A percentile compares a stretch with the other conserved stretches of the same genome.
Evolutionary conservation across 2,888 invertebrate species (phyloP).

Genomic region (Campoplex nolae): DNA sequence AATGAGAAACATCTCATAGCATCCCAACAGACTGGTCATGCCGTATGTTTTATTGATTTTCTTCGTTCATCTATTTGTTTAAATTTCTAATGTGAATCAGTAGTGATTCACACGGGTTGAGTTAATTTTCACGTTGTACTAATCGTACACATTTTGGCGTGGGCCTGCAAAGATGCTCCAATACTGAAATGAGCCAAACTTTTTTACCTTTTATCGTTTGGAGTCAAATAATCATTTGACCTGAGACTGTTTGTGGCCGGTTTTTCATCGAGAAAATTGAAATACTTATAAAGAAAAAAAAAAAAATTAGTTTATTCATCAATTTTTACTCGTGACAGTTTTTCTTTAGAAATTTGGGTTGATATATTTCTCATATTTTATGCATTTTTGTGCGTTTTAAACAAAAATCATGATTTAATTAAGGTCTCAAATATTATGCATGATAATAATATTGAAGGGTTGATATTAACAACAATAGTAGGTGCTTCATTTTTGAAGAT

Average conservation of each 20-base stretch:
- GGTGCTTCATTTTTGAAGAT: too few relatives aligned
- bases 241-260: not conserved
- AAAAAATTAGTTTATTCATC: not conserved
- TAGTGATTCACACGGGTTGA: not conserved
- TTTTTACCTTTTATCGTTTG: not conserved
- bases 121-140: too few relatives aligned
- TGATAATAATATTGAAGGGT: too few relatives aligned
- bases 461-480: too few relatives aligned
- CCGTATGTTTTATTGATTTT: conserved; percentile 73
- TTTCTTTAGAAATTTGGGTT: too few relatives aligned
- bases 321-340: not conserved
- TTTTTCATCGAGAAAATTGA: not conserved
- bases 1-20: conserved; percentile 88
- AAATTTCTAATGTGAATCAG: too few relatives aligned
- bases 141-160: too few relatives aligned
- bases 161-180: not conserved
- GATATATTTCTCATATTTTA: too few relatives aligned
- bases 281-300: not conserved
- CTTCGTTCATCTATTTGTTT: not conserved
- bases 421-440: too few relatives aligned
- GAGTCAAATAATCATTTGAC: not conserved
- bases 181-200: not conserved
- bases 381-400: too few relatives aligned
- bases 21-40: conserved; percentile 82
- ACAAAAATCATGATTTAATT: too few relatives aligned